A percentile compares a stretch with the other conserved stretches of the same genome.
Conservation (phyloP, 2,888 invertebrate species). For the Noctua fimbriata region DNA sequence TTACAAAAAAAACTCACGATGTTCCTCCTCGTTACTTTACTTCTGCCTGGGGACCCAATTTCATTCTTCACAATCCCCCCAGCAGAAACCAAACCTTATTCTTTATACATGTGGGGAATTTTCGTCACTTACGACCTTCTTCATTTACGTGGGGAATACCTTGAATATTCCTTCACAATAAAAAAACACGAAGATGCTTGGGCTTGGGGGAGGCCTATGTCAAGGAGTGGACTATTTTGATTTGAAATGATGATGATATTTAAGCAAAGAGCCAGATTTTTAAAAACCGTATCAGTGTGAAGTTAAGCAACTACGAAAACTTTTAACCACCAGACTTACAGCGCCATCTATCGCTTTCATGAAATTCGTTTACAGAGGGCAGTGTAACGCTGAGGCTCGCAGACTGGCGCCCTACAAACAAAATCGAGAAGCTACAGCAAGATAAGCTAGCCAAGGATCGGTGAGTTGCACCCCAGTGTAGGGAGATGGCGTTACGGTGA, state of each 20-base stretch:
- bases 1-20: no score
- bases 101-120: no score
- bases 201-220: not conserved
- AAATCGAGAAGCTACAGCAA: conserved; percentile 73
- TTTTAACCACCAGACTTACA: conserved; percentile 1
- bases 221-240: not conserved
- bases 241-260: not conserved
- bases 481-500: conserved; percentile 76
- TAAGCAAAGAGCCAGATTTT: not conserved
- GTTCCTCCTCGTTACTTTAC: no score
- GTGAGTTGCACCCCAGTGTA: conserved; percentile 71
- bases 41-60: no score
- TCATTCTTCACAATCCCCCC: no score
- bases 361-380: conserved; percentile 74
- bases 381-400: conserved; percentile 75
- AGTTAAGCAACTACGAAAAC: not conserved
- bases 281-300: not conserved
- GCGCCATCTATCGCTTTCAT: conserved; percentile 74
- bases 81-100: no score
- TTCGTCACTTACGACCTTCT: no score
- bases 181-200: not conserved
- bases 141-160: no score
- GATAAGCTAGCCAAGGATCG: conserved; percentile 79
- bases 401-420: conserved; percentile 64
- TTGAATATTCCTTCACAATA: no score